These are phyloP conservation scores for Eupithecia exiguata DNA, from an alignment of 2,888 invertebrate species.

Conservation along the genomic window DNA sequence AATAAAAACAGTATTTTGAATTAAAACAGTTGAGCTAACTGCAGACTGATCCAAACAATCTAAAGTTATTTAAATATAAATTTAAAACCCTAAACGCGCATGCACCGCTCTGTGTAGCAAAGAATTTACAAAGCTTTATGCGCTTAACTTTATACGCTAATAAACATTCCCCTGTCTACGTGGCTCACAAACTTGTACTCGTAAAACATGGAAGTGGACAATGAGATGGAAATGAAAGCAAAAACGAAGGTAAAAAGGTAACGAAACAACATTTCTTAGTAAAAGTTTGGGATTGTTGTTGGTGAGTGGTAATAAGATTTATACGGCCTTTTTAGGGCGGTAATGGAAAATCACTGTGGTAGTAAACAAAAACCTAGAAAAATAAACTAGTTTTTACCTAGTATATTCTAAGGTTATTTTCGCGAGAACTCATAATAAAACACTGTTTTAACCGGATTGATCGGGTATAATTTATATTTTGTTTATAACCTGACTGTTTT, in stretches of 20 bases:
- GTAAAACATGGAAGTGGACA: constrained; percentile 34
- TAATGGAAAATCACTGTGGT: constrained; percentile 2
- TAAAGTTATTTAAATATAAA: background rate
- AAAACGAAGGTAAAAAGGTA: constrained; percentile 35
- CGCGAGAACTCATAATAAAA: no score
- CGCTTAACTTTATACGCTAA: constrained; percentile 37
- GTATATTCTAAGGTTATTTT: no score
- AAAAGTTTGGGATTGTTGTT: constrained; percentile 24
- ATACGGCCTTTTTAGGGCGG: background rate
- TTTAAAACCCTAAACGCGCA: background rate
- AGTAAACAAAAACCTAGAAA: background rate
- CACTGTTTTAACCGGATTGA: no score
- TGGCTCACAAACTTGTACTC: constrained; percentile 37
- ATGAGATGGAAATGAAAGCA: constrained; percentile 36
- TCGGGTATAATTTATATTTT: no score
- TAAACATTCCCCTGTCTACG: constrained; percentile 38
- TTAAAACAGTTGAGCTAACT: background rate
- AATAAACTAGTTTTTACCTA: background rate
- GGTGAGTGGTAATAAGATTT: constrained; percentile 12
- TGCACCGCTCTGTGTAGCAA: constrained; percentile 23
- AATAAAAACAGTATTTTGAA: background rate
- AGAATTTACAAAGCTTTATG: constrained; percentile 31
- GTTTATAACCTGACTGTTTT: no score
- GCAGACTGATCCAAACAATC: background rate
- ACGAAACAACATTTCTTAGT: constrained; percentile 20